Conservation (phyloP, 2,797 vertebrate species). For the Leontocebus nigricollis region DNA sequence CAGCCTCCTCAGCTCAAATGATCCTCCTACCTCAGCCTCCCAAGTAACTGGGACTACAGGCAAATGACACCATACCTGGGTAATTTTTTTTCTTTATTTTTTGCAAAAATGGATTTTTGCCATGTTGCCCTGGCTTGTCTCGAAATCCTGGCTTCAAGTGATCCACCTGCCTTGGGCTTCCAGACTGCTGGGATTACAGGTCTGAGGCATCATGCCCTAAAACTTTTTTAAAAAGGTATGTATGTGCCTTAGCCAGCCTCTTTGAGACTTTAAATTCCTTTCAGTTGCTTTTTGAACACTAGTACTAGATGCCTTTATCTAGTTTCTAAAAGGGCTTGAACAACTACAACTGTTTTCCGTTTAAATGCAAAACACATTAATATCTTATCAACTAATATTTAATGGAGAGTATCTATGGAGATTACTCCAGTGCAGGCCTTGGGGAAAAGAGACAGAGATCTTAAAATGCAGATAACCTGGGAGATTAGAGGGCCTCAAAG, state of each 20-base stretch:
- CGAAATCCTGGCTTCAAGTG: neutral
- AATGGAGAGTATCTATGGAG: neutral
- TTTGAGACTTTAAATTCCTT: neutral
- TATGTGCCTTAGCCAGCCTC: neutral
- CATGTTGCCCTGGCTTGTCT: neutral
- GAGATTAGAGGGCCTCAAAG: neutral
- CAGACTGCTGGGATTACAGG: neutral
- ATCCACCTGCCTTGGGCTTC: neutral
- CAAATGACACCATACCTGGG: neutral
- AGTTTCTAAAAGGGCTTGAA: neutral
- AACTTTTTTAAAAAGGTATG: neutral
- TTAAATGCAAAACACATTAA: conserved; percentile 14
- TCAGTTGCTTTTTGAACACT: neutral
- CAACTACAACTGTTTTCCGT: neutral
- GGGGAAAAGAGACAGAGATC: neutral
- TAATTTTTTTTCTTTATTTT: neutral
- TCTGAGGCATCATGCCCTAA: neutral
- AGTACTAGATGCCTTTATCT: neutral
- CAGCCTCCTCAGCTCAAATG: too few species aligned
- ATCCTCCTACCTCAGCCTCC: neutral
- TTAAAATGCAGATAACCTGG: neutral
- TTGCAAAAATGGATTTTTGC: neutral
- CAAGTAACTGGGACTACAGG: neutral
- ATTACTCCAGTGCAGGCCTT: neutral
- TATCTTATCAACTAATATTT: neutral